Conservation (phyloP, 2,888 invertebrate species). For the Yponomeuta plumbellus region DNA sequence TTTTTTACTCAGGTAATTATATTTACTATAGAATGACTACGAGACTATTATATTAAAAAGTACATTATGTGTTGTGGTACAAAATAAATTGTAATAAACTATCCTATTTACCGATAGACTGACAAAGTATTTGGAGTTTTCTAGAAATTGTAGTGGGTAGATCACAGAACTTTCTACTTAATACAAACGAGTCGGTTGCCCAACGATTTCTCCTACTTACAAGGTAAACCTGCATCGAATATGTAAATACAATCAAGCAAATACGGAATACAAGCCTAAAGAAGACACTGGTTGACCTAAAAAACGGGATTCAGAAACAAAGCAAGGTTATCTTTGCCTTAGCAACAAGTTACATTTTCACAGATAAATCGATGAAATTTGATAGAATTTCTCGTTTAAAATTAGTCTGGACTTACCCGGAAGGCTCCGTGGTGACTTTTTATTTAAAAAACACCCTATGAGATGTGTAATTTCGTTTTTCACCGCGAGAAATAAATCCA, state of each 20-base stretch:
- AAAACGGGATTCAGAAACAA: conserved; percentile 39
- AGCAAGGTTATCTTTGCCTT: conserved; percentile 38
- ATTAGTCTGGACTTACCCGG: conserved; percentile 58
- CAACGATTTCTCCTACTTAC: conserved; percentile 27
- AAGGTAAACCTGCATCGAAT: conserved; percentile 28
- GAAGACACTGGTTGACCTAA: conserved; percentile 65
- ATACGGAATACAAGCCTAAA: conserved; percentile 39
- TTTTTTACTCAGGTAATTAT: too few species aligned
- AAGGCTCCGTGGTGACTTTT: conserved; percentile 65
- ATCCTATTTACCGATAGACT: not conserved
- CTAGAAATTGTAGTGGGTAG: not conserved
- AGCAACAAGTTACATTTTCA: conserved; percentile 30
- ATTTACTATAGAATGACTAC: too few species aligned
- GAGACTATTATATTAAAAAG: too few species aligned
- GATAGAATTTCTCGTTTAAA: conserved; percentile 25
- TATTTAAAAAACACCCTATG: conserved; percentile 51
- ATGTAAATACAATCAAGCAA: conserved; percentile 44
- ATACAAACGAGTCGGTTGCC: conserved; percentile 17
- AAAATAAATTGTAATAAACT: too few species aligned
- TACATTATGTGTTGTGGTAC: too few species aligned
- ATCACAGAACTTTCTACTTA: conserved; percentile 7
- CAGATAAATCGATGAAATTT: conserved; percentile 29
- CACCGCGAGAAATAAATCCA: conserved; percentile 51
- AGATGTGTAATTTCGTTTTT: conserved; percentile 44
- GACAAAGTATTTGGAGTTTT: not conserved